phyloP scores from a whole-genome alignment of 2,888 invertebrate genomes.

The Epistrophella euchroma region DNA sequence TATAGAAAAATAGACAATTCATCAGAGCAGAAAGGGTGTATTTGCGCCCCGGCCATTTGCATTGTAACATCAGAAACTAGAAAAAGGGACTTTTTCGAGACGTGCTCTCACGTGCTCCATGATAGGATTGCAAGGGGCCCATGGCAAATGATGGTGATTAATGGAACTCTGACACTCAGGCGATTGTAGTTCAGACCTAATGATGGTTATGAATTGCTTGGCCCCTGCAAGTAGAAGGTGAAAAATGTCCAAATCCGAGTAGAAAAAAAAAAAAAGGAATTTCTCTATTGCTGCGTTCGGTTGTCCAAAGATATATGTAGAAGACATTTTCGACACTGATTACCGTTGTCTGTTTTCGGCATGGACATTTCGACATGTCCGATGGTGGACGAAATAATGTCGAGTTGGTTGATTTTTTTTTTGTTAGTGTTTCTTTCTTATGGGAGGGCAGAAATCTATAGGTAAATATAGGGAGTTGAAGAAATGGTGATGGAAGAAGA shows the following conservation, averaged over 20 bases:
- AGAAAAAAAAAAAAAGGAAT: constrained; percentile 48
- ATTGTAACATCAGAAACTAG: constrained; percentile 64
- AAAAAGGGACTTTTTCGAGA: constrained; percentile 53
- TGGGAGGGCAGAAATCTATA: not conserved
- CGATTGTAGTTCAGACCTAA: constrained; percentile 75
- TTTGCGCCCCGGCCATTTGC: constrained; percentile 62
- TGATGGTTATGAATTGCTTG: constrained; percentile 75
- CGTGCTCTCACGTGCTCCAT: constrained; percentile 55
- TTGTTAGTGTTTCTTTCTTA: constrained; percentile 13
- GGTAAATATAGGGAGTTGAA: not conserved
- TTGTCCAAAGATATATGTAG: constrained; percentile 14
- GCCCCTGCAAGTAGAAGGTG: constrained; percentile 70
- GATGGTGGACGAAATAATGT: constrained; percentile 61
- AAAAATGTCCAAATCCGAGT: constrained; percentile 69
- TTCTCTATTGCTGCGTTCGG: constrained; percentile 43
- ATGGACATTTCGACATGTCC: constrained; percentile 72
- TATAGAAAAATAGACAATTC: constrained; percentile 52
- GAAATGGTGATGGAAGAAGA: not conserved
- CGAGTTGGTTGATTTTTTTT: constrained; percentile 64
- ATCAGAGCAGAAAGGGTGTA: constrained; percentile 46
- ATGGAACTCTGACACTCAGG: constrained; percentile 72
- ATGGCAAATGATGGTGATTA: constrained; percentile 75
- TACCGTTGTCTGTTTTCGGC: constrained; percentile 75
- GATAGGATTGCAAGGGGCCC: constrained; percentile 15
- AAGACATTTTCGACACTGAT: constrained; percentile 75